phyloP scores from a whole-genome alignment of 2,113 vertebrate species.

The Clarias macrocephalus region DNA sequence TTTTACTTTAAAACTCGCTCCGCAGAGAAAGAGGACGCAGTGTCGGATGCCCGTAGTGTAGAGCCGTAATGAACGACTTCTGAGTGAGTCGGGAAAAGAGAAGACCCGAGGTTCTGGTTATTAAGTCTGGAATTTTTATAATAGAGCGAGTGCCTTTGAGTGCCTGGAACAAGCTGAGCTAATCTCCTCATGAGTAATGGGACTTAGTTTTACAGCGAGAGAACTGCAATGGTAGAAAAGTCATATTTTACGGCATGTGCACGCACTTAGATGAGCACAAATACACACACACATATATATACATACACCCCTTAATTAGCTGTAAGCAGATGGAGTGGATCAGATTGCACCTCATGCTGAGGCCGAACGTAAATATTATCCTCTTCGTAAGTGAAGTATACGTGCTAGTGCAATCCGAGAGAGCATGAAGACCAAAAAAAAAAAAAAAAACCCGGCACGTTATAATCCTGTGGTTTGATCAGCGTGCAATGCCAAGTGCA shows the following conservation, averaged over 20 bases:
- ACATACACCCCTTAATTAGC: conserved; percentile 20
- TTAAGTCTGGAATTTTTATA: conserved; percentile 53
- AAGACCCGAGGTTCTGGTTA: conserved; percentile 34
- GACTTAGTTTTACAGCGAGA: conserved; percentile 23
- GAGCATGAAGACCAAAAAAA: background rate
- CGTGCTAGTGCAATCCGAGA: background rate
- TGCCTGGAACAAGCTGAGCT: conserved; percentile 48
- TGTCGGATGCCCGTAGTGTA: conserved; percentile 23
- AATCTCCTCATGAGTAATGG: conserved; percentile 49
- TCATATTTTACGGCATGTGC: background rate
- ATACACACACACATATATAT: background rate
- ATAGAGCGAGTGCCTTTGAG: conserved; percentile 43
- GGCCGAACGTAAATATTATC: conserved; percentile 33
- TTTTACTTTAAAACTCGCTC: background rate
- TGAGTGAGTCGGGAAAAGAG: conserved; percentile 24
- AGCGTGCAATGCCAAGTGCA: background rate
- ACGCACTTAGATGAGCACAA: conserved; percentile 20
- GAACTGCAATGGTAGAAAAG: conserved; percentile 12
- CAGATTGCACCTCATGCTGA: conserved; percentile 27
- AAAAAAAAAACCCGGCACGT: background rate
- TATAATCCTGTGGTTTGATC: conserved; percentile 32
- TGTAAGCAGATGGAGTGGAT: conserved; percentile 29
- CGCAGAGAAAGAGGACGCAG: conserved; percentile 10
- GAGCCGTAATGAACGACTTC: conserved; percentile 41
- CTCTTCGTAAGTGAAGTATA: background rate